Evolutionary conservation across 2,888 invertebrate genomes (phyloP), one percentile per base, ranked within the genome.

Genomic region (Protodeltote pygarga): DNA sequence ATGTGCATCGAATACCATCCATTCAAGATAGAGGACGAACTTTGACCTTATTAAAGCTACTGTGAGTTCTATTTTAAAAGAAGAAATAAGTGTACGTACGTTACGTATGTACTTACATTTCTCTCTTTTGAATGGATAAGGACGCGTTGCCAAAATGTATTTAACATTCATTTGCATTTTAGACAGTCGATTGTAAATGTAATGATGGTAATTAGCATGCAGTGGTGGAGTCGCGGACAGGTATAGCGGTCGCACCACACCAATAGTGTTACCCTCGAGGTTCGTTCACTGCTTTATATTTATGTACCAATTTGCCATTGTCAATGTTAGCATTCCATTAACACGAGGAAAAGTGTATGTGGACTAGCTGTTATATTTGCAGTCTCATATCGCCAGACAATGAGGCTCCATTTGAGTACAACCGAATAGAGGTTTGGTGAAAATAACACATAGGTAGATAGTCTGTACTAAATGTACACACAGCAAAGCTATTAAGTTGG

Each of bases 141-240:
- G n/a, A n/a, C n/a, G n/a, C n/a, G n/a, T n/a, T n/a, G n/a, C n/a
- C n/a, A n/a, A 48, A 41, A 6, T 42, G 34, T 57, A 64, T 49
- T 37, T 25, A 35, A 41, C 53, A 34, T 48, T 44, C 46, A 54
- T 65, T 55, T 52, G 51, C 40, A 47, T 65, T 73, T 73, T 59
- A 50, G 46, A 49, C 44, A 21, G 47, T 37, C 68, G 61, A 74
- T 77, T 77, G 76, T 78, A 74, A 61, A 68, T 64, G 41, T 82
- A 83, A 81, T 80, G 71, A 76, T 57, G 69, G 73, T 72, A 75
- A 84, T 85, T 74, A 79, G 73, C 76, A 85, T 87, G 77, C 84
- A 76, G 72, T 71, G 60, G 52, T 44, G 49, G 40, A 61, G 33
- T 34, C 35, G 53, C 44, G 52, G 59, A 65, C 73, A 70, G 73